Base-by-base conservation (phyloP, 2,113 vertebrate species). In the Rhizomys pruinosus region DNA sequence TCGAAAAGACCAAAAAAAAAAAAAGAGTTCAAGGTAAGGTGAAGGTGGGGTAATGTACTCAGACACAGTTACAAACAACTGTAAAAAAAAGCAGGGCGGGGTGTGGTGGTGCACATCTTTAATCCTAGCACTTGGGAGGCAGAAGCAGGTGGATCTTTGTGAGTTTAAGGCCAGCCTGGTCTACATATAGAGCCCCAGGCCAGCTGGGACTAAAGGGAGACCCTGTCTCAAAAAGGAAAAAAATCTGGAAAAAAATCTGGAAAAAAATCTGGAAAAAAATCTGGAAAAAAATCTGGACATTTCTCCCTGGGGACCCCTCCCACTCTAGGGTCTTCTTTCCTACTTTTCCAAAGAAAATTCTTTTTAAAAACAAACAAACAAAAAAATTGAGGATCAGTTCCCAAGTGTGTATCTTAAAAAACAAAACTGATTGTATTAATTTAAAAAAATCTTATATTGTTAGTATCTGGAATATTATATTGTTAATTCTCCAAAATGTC, bases 401-500 rank as follows among this genome's bases (percentile, higher is more conserved):
- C 34, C 20, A 84, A 61, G 17, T 61, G 59, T 61, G 9, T 7
- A 34, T 39, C 63, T 95, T 73, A 63, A 6, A 52, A 52, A 52
- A 52, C 47, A 52, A 52, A 52, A 52, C 27, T 66, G 22, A 79
- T 94, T 81, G 12, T 37, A 73, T n/a, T 89, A 73, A 73, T 11
- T n/a, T n/a, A 11, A 71, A 74, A 92, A 90, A 87, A 59, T 93
- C 44, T 77, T 76, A 17, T 91, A 91, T 92, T 44, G 79, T 64
- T 77, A 86, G 32, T 89, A 74, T 94, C 9, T 17, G 76, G 27
- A 9, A 42, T 93, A 44, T 76, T 96, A 22, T 79, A 39, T 92
- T 85, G 11, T 94, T 72, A 9, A 69, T 29, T 90, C n/a, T 92
- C 47, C 69, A 64, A 90, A 71, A n/a, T 96, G 25, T 80, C 59